Evolutionary conservation across 2,113 vertebrate species (phyloP).

Genomic region (Theristicus caerulescens): DNA sequence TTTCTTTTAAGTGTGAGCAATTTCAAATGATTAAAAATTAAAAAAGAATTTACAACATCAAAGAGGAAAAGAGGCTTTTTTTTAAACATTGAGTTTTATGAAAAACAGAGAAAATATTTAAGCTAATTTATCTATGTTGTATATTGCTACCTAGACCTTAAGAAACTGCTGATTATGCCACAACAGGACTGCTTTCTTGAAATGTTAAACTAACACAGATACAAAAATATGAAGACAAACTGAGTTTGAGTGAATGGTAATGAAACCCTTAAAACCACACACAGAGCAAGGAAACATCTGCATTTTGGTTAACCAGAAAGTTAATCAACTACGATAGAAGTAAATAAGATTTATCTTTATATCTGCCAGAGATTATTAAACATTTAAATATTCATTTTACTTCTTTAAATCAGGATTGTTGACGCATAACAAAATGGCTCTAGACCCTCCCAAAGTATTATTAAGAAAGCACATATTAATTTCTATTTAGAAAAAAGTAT

Average conservation of each 20-base stretch:
- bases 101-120: background rate
- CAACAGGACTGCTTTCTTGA: background rate
- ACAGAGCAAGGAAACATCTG: slow-evolving; percentile 26
- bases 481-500: background rate
- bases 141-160: background rate
- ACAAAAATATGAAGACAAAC: slow-evolving; percentile 27
- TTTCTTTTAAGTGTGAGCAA: background rate
- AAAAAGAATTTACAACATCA: slow-evolving; percentile 30
- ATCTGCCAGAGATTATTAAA: slow-evolving; percentile 30
- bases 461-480: background rate
- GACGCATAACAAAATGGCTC: slow-evolving; percentile 1
- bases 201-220: background rate
- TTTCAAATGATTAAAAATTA: slow-evolving; percentile 15
- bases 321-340: slow-evolving; percentile 39
- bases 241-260: background rate
- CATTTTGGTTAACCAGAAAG: slow-evolving; percentile 46
- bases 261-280: slow-evolving; percentile 3
- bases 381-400: slow-evolving; percentile 21
- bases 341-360: slow-evolving; percentile 29
- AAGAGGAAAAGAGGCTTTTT: background rate
- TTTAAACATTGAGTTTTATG: background rate
- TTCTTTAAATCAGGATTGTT: background rate
- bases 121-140: background rate
- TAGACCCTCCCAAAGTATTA: background rate
- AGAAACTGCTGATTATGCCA: background rate